These are phyloP conservation scores for Caprella mutica DNA, from an alignment of 2,888 invertebrate species.

Conservation along the genomic window DNA sequence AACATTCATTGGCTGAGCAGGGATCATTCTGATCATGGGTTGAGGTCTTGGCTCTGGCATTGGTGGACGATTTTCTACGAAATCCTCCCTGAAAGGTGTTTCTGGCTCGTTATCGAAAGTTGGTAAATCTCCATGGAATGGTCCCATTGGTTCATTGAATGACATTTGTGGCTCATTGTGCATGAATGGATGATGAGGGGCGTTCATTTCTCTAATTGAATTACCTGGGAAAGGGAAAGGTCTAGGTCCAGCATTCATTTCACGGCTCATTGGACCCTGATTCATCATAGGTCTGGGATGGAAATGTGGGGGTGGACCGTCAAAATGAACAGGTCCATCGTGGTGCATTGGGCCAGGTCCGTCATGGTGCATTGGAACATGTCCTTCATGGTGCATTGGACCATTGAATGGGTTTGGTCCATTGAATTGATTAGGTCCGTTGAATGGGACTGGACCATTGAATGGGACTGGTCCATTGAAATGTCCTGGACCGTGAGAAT, in stretches of 20 bases:
- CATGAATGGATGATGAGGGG: no score
- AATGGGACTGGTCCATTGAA: slow-evolving; percentile 7
- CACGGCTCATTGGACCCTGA: no score
- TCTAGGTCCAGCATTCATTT: no score
- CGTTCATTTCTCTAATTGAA: no score
- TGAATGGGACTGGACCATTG: slow-evolving; percentile 2
- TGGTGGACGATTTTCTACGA: no score
- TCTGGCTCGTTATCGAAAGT: not conserved
- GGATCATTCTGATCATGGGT: slow-evolving; percentile 1
- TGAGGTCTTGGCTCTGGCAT: not conserved
- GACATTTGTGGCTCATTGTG: no score
- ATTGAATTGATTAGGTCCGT: not conserved
- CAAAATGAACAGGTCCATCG: no score
- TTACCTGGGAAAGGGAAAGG: no score
- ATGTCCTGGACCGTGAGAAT: slow-evolving; percentile 3
- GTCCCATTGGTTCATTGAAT: not conserved
- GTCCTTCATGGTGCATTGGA: not conserved
- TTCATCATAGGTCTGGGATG: no score
- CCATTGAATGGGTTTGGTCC: not conserved
- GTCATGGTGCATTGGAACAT: no score
- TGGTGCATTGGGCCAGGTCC: no score
- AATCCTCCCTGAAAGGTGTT: not conserved
- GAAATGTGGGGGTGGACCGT: no score
- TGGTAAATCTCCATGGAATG: not conserved
- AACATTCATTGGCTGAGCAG: not conserved